A percentile compares a stretch with the other conserved stretches of the same genome.
phyloP scores from a whole-genome alignment of 2,797 vertebrate genomes.

The Agapornis canus region DNA sequence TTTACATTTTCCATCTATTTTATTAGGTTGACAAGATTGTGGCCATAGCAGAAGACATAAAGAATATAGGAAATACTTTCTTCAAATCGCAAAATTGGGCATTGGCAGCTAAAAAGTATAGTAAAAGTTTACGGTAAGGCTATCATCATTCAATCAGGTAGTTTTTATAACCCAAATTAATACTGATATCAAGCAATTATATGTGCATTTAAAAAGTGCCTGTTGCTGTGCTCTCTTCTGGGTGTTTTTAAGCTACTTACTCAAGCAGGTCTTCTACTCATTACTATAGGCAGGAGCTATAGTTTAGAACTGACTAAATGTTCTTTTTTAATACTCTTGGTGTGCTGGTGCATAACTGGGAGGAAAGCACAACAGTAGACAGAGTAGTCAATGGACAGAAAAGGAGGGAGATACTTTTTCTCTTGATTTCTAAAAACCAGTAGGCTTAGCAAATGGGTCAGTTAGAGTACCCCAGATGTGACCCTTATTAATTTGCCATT shows the following conservation, averaged over 20 bases:
- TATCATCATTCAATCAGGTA: not conserved
- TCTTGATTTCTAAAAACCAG: not conserved
- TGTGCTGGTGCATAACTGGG: not conserved
- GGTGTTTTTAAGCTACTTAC: not conserved
- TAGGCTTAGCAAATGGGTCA: not conserved
- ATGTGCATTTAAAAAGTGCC: not conserved
- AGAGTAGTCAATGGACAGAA: not conserved
- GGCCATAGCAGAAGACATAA: conserved; percentile 89
- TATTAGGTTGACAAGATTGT: conserved; percentile 88
- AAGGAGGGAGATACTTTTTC: not conserved
- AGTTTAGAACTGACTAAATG: not conserved
- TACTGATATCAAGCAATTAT: not conserved
- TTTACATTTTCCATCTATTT: conserved; percentile 57
- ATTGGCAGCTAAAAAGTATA: conserved; percentile 89
- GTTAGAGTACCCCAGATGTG: not conserved
- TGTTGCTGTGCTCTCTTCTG: not conserved
- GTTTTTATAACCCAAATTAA: not conserved
- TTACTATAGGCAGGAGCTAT: not conserved
- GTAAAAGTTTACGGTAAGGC: conserved; percentile 92
- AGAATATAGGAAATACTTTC: conserved; percentile 92
- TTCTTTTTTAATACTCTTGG: not conserved
- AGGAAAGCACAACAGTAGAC: not conserved
- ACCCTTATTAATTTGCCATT: not conserved
- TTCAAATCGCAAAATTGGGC: conserved; percentile 95
- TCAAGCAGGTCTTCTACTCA: not conserved